Evolutionary conservation across 2,888 invertebrate species (phyloP).

Genomic region (Eupithecia dodoneata): DNA sequence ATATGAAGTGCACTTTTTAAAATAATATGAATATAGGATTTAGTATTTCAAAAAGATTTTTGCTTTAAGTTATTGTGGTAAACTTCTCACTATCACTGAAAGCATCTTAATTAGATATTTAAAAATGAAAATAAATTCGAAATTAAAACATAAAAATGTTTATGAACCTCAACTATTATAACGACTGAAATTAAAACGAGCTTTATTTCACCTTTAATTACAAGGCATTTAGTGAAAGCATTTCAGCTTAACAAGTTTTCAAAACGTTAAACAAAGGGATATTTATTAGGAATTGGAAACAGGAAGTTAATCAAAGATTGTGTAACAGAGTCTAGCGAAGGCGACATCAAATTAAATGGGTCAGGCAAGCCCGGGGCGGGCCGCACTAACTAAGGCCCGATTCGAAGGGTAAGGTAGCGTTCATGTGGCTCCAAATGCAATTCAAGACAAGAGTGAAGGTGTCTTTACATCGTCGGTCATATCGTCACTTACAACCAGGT

Average conservation of each 20-base stretch:
- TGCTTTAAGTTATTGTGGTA: background rate
- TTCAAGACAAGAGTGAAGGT: background rate
- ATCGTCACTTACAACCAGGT: no score
- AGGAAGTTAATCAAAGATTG: constrained; percentile 76
- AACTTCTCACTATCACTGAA: background rate
- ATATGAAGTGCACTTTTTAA: background rate
- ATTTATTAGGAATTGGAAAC: constrained; percentile 76
- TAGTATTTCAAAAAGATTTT: background rate
- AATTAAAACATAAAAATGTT: background rate
- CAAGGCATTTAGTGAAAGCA: background rate
- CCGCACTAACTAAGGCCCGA: constrained; percentile 42
- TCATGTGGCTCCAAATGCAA: constrained; percentile 14
- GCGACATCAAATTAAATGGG: constrained; percentile 72
- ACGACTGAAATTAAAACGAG: constrained; percentile 4
- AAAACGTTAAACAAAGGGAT: constrained; percentile 63
- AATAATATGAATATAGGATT: background rate
- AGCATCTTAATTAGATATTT: constrained; percentile 2
- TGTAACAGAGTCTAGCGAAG: constrained; percentile 56
- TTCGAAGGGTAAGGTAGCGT: constrained; percentile 33
- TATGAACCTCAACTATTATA: constrained; percentile 3
- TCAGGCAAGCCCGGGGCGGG: constrained; percentile 57
- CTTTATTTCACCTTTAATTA: constrained; percentile 16
- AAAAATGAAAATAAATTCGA: background rate
- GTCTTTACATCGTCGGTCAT: background rate
- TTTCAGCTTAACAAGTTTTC: constrained; percentile 42